phyloP scores from a whole-genome alignment of 1,140 invertebrate genomes.

The Matsumurasca onukii region DNA sequence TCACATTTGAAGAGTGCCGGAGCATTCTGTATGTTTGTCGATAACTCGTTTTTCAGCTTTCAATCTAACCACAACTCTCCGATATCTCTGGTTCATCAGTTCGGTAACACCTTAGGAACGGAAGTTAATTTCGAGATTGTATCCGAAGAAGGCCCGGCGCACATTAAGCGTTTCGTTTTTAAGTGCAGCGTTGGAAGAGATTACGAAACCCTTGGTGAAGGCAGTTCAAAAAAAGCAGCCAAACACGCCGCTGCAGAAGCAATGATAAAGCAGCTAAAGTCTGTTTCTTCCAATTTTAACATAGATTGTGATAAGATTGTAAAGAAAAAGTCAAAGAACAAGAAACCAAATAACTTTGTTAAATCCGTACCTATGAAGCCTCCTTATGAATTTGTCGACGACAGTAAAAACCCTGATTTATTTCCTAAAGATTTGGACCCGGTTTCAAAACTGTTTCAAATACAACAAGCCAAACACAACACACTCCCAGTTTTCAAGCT shows the following conservation, averaged over 20 bases:
- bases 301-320: background rate
- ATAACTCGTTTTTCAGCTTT: slow-evolving; percentile 33
- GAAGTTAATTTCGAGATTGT: slow-evolving; percentile 90
- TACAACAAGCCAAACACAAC: slow-evolving; percentile 82
- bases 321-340: slow-evolving; percentile 3
- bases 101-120: slow-evolving; percentile 86
- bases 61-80: slow-evolving; percentile 86
- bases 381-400: slow-evolving; percentile 69
- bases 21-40: slow-evolving; percentile 4
- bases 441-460: slow-evolving; percentile 89
- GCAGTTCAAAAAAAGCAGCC: slow-evolving; percentile 91
- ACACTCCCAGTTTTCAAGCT: slow-evolving; percentile 84
- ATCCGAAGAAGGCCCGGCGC: slow-evolving; percentile 92
- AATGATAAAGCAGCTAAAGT: slow-evolving; percentile 69
- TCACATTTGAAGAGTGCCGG: background rate
- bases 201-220: slow-evolving; percentile 83
- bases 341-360: slow-evolving; percentile 4
- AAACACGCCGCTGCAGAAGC: slow-evolving; percentile 91
- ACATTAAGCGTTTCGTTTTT: slow-evolving; percentile 92
- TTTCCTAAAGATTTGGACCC: slow-evolving; percentile 53
- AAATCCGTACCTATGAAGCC: background rate
- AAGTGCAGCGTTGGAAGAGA: slow-evolving; percentile 78
- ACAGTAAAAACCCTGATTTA: too few relatives aligned
- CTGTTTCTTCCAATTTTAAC: background rate
- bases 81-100: slow-evolving; percentile 94